Evolutionary conservation across 1,140 invertebrate genomes (phyloP).

Genomic region (Bombus vancouverensis): DNA sequence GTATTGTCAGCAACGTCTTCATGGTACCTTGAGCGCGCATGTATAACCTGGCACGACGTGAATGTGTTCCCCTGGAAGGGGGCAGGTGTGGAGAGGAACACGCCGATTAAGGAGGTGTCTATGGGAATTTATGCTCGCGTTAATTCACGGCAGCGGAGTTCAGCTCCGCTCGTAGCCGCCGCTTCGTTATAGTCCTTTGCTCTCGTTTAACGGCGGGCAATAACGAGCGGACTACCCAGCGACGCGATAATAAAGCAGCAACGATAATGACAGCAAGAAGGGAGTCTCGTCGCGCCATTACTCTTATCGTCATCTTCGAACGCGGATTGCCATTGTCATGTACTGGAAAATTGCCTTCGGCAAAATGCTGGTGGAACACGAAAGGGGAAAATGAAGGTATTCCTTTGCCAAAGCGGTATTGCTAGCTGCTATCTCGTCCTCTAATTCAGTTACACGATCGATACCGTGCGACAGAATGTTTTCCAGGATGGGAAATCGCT

Average conservation of each 20-base stretch:
- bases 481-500: background rate
- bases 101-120: constrained; percentile 69
- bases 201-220: constrained; percentile 66
- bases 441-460: constrained; percentile 12
- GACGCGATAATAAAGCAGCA: constrained; percentile 64
- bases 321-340: constrained; percentile 56
- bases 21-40: constrained; percentile 33
- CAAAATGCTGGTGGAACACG: constrained; percentile 14
- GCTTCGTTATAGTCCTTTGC: constrained; percentile 65
- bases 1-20: constrained; percentile 60
- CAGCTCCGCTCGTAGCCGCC: background rate
- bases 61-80: background rate
- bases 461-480: constrained; percentile 12
- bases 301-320: constrained; percentile 66
- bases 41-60: constrained; percentile 32
- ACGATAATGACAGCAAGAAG: constrained; percentile 65
- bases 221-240: constrained; percentile 56
- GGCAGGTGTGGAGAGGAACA: constrained; percentile 54
- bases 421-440: background rate
- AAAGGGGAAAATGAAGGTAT: constrained; percentile 1
- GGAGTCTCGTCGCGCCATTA: constrained; percentile 58
- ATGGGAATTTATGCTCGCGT: constrained; percentile 70
- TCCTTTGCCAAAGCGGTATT: background rate
- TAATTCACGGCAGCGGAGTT: constrained; percentile 64
- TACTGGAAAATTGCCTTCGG: constrained; percentile 46